Evolutionary conservation across 1,140 invertebrate species (phyloP).

Genomic region (Himalopsyche phryganea): DNA sequence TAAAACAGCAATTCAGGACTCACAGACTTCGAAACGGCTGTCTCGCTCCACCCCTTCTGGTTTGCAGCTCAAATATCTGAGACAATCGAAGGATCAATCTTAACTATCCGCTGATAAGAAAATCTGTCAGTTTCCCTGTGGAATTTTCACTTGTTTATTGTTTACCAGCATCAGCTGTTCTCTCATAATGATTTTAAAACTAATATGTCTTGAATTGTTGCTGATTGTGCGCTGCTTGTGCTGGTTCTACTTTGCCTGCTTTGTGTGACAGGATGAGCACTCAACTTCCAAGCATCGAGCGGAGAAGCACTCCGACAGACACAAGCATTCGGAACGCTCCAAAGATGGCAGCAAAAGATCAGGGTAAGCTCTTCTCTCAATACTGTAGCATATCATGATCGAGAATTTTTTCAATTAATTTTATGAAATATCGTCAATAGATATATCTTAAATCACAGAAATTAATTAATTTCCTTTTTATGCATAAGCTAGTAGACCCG

Average conservation of each 20-base stretch:
- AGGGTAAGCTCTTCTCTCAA: conserved; percentile 22
- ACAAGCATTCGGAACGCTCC: conserved; percentile 38
- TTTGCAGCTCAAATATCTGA: too few species aligned
- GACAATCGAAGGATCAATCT: too few species aligned
- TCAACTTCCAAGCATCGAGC: conserved; percentile 52
- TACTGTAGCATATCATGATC: too few species aligned
- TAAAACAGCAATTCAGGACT: not conserved
- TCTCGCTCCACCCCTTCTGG: not conserved
- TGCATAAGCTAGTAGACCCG: conserved; percentile 14
- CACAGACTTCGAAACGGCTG: not conserved
- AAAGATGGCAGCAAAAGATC: conserved; percentile 28
- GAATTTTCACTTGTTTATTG: not conserved
- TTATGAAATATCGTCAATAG: too few species aligned
- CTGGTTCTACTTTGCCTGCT: conserved; percentile 56
- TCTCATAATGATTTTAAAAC: conserved; percentile 27
- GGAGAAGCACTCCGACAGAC: conserved; percentile 45
- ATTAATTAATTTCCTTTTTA: too few species aligned
- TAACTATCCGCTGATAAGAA: not conserved
- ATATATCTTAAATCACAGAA: too few species aligned
- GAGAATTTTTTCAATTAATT: too few species aligned
- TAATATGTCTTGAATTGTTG: conserved; percentile 55
- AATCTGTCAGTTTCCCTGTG: not conserved
- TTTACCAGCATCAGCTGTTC: not conserved
- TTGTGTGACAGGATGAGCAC: conserved; percentile 57
- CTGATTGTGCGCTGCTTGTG: conserved; percentile 54